Base-by-base conservation (phyloP, 2,888 invertebrate species). In the Synanthedon formicaeformis region DNA sequence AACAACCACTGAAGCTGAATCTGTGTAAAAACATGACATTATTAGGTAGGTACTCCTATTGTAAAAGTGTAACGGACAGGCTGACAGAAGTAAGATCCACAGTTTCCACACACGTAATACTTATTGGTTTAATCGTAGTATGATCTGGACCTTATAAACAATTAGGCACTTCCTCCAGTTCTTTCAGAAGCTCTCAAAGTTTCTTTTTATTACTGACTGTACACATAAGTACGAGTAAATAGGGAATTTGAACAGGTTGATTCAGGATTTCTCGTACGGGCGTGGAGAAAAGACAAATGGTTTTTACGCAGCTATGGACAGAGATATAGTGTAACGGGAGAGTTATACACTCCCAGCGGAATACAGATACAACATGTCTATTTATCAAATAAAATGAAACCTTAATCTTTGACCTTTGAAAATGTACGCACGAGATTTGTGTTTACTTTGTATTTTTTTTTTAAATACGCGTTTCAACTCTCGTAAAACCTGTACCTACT, bases 1-100 rank as follows among this genome's bases (percentile, higher is more conserved):
- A 54, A 94, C 93, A 64, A 93, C 91, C 66, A 94, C 93, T 60
- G 93, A 93, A 60, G 94, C 94, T 56, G 93, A 92, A 88, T 94
- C 94, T 86, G 91, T 63, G 53, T 16, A 66, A 65, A 60, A 62
- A 64, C 59, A 34, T 34, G 2, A 34, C 34, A 34, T 34, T 10
- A 34, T 34, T 23, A 23, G 23, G 23, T 23, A 4, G 1, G 3
- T 18, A 18, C 3, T 18, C 3, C 4, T 23, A 5, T 34, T 34
- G 27, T 27, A 27, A 34, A 34, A 34, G 6, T 34, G 10, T 34
- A 10, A 34, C 10, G 10, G 10, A 34, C 8, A 34, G 8, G 10
- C 34, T 34, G 10, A 34, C 34, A 34, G 34, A 10, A 10, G 2
- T 27, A 8, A 8, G 34, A 34, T 10, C 34, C 10, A 34, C 34